These are phyloP conservation scores for Tridacna crocea DNA, from an alignment of 2,888 invertebrate genomes.

Conservation along the genomic window DNA sequence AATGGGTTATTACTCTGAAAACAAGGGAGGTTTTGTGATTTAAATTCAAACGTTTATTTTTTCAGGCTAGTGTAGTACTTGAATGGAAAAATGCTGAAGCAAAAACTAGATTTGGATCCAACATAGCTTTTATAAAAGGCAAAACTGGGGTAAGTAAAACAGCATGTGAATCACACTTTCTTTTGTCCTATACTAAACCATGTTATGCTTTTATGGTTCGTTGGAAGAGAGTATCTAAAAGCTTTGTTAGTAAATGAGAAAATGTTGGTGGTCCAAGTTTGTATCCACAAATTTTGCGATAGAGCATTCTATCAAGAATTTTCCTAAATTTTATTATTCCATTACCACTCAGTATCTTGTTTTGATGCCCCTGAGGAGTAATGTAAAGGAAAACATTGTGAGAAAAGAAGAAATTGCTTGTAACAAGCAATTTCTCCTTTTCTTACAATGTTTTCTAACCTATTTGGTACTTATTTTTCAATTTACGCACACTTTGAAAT, in stretches of 20 bases:
- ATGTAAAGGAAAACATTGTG: no score
- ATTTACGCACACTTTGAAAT: no score
- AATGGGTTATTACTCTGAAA: not conserved
- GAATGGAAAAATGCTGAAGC: conserved; percentile 33
- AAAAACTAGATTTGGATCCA: conserved; percentile 54
- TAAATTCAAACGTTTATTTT: not conserved
- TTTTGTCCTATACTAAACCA: not conserved
- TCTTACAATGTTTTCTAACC: no score
- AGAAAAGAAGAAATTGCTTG: no score
- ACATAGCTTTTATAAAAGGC: conserved; percentile 47
- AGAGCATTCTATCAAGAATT: no score
- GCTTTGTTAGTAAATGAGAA: not conserved
- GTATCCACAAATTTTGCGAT: no score
- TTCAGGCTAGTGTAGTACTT: conserved; percentile 41
- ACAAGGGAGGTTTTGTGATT: not conserved
- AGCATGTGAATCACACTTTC: not conserved
- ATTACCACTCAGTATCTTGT: no score
- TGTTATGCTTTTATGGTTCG: not conserved
- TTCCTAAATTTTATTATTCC: no score
- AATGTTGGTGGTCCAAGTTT: not conserved
- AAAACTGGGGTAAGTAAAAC: conserved; percentile 31
- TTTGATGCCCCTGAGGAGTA: no score
- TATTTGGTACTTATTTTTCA: no score
- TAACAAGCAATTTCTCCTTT: no score
- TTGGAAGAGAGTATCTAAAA: not conserved